Base-by-base conservation (phyloP, 2,797 vertebrate species). In the Podarcis siculus region DNA sequence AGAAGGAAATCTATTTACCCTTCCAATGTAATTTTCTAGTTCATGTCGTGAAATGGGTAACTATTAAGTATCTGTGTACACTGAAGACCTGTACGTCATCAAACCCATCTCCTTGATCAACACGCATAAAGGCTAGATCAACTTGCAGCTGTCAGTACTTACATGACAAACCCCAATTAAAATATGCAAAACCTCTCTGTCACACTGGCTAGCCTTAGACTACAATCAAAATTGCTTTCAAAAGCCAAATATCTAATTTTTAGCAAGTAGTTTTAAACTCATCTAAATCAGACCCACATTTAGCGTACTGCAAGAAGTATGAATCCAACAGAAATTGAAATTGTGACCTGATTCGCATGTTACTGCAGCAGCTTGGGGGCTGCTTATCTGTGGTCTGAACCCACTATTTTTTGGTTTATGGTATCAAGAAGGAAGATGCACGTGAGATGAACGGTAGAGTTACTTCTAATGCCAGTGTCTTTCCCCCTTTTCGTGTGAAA, bases 1-100 rank as follows among this genome's bases (percentile, higher is more conserved):
- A 89, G 5, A 69, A 92, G 85, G 80, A 95, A 90, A 92, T 79
- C 37, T 6, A 86, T 91, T 92, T 95, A 87, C 69, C 39, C n/a
- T 90, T 93, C 67, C 87, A 73, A 89, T 83, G 82, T 64, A 91
- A 92, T 55, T 85, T 94, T 32, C 72, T 85, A 78, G 76, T 86
- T 89, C 72, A 83, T 88, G 8, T 87, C 89, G 83, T 93, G 32
- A 82, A 95, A 92, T 8, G 84, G 83, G 92, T 1, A 93, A 76
- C 61, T 92, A 93, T 87, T 85, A 94, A 49, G 73, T 88, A 89
- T 19, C 67, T 77, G n/a, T 32, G 82, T 90, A 92, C 37, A 87
- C 0, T 67, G 55, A 90, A 77, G 67, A 77, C 30, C 42, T 79
- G 49, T 71, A 79, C 81, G 23, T 90, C 86, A 87, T 85, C 90